Base-by-base conservation (phyloP, 2,888 invertebrate species). In the Rambutsinella grinnellia region DNA sequence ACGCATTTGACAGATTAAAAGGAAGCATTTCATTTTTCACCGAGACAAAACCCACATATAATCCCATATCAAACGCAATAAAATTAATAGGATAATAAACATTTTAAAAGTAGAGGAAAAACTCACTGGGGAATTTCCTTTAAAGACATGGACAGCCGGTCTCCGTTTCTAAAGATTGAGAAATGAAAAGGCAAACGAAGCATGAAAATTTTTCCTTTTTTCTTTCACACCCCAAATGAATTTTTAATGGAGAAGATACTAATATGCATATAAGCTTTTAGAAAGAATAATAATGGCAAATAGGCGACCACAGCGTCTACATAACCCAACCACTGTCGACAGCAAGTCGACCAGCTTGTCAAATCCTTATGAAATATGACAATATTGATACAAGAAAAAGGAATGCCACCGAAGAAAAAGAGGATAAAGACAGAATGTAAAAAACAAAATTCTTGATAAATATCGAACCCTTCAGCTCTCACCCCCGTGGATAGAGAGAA, bases 171-270 rank as follows among this genome's bases (percentile, higher is more conserved):
- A 58, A 58, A 58, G n/a, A 49, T 49, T 49, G 49, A 51, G 28
- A 69, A 69, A 61, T 62, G 62, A 62, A 70, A n/a, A n/a, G n/a
- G n/a, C n/a, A n/a, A n/a, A 27, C 54, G 56, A 54, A 49, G 70
- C 70, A 70, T 70, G 61, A 56, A 23, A 28, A 23, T 8, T 36
- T 44, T 8, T 21, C 36, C 24, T 26, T 53, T 19, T 58, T 49
- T 27, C 28, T 17, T 58, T 58, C 58, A 8, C 3, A 27, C 44
- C 65, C 58, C 58, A 63, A 46, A 36, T 72, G 72, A 65, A 72
- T 72, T 72, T 72, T 72, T 72, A 72, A 72, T 71, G 23, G 3
- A 54, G n/a, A 21, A 28, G 23, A 62, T 46, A 21, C n/a, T n/a
- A 27, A 54, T 19, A 28, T 44, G 28, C 36, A 36, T 17, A 10